phyloP scores from a whole-genome alignment of 2,888 invertebrate species.

The Acholoe squamosa region DNA sequence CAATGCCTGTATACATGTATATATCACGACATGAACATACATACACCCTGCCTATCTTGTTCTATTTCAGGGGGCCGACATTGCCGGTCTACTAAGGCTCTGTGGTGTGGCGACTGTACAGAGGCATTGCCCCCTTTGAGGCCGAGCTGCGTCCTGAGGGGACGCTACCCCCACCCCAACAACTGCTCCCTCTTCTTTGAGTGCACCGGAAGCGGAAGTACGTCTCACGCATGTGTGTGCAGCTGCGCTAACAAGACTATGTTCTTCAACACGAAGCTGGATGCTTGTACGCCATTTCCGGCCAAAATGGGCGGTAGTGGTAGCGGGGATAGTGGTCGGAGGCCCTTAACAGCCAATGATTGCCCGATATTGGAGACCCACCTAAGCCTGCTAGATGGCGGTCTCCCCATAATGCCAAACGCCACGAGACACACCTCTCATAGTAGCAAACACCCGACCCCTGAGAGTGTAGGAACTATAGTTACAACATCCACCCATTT shows the following conservation, averaged over 20 bases:
- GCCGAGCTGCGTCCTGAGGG: conserved; percentile 9
- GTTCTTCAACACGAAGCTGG: not conserved
- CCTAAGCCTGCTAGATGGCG: conserved; percentile 18
- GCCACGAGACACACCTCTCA: not conserved
- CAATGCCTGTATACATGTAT: no score
- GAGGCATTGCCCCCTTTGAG: conserved; percentile 25
- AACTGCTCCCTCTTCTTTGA: conserved; percentile 52
- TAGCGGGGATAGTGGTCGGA: not conserved
- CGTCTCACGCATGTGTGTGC: conserved; percentile 30
- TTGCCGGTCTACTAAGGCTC: not conserved
- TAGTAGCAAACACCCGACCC: not conserved
- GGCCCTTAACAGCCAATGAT: not conserved
- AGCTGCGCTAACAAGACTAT: conserved; percentile 44
- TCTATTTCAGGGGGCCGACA: not conserved
- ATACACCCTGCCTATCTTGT: not conserved
- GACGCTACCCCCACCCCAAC: conserved; percentile 34
- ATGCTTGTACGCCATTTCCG: not conserved
- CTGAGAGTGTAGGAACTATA: not conserved
- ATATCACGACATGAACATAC: not conserved
- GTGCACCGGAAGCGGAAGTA: conserved; percentile 41
- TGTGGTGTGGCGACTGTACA: conserved; percentile 24
- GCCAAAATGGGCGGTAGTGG: not conserved
- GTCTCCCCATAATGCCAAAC: not conserved
- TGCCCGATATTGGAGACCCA: conserved; percentile 31
- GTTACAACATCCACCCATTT: not conserved